phyloP scores from a whole-genome alignment of 2,797 vertebrate genomes.

The Stomatorhinus walkeri region DNA sequence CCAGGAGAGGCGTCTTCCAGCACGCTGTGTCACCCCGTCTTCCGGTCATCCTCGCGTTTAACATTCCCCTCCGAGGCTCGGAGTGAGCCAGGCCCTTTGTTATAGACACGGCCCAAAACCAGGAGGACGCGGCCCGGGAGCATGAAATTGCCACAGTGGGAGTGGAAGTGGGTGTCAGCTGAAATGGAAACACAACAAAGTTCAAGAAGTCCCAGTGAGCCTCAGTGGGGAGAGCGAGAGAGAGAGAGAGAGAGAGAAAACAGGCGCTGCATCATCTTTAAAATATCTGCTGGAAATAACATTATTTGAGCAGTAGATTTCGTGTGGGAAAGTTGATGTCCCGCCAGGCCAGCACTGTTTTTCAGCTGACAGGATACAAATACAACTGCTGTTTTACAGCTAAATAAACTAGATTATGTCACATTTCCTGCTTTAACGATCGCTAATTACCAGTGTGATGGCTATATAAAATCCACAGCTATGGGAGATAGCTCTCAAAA shows the following conservation, averaged over 20 bases:
- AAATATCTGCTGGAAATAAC: slow-evolving; percentile 36
- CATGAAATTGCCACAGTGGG: slow-evolving; percentile 19
- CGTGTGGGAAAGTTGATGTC: slow-evolving; percentile 10
- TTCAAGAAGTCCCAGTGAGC: slow-evolving; percentile 32
- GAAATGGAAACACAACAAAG: slow-evolving; percentile 28
- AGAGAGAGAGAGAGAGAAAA: slow-evolving; percentile 3
- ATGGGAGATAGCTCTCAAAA: background rate
- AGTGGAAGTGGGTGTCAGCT: slow-evolving; percentile 19
- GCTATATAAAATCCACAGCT: background rate
- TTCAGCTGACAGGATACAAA: background rate
- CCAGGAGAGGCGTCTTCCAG: background rate
- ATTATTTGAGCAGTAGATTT: slow-evolving; percentile 23
- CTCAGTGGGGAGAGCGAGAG: slow-evolving; percentile 7
- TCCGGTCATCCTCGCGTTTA: background rate
- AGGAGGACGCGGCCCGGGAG: background rate
- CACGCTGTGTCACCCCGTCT: background rate
- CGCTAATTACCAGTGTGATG: background rate
- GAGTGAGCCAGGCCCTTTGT: background rate
- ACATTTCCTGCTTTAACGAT: background rate
- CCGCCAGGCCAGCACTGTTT: background rate
- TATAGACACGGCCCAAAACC: background rate
- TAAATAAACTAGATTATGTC: background rate
- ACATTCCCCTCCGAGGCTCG: background rate
- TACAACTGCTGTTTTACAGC: background rate
- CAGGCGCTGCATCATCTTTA: slow-evolving; percentile 29